A percentile compares a stretch with the other conserved stretches of the same genome.
Conservation (phyloP, 2,113 vertebrate species). For the Halcyon malimbica region DNA sequence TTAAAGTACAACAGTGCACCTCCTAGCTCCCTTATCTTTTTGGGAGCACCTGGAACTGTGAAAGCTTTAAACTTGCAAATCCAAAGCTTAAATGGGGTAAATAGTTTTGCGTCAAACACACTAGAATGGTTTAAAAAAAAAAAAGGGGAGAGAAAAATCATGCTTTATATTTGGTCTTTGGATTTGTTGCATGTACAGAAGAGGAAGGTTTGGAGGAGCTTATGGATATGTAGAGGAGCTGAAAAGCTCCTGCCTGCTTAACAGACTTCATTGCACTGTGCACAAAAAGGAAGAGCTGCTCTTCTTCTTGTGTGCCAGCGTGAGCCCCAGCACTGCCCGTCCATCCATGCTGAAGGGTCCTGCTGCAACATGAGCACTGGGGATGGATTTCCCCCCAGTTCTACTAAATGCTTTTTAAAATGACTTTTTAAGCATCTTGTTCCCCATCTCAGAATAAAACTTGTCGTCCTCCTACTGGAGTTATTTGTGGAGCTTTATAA, state of each 20-base stretch:
- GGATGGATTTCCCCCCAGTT: not conserved
- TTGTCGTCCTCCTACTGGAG: not conserved
- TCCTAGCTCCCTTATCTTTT: slow-evolving; percentile 76
- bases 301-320: accelerated
- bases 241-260: not conserved
- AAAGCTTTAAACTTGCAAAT: slow-evolving; percentile 78
- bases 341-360: not conserved
- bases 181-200: slow-evolving; percentile 20
- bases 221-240: not conserved
- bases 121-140: not conserved
- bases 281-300: not conserved
- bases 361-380: not conserved
- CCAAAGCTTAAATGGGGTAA: slow-evolving; percentile 59
- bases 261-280: not conserved
- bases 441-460: not conserved
- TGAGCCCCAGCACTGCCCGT: not conserved
- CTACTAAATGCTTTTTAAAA: not conserved
- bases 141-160: not conserved
- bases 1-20: not conserved
- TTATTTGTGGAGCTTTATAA: not conserved
- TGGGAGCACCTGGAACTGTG: slow-evolving; percentile 72
- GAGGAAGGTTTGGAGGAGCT: not conserved
- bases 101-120: slow-evolving; percentile 61
- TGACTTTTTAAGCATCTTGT: not conserved
- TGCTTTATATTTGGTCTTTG: slow-evolving; percentile 41